Evolutionary conservation across 2,113 vertebrate species (phyloP).

Genomic region (Crotalus helleri): DNA sequence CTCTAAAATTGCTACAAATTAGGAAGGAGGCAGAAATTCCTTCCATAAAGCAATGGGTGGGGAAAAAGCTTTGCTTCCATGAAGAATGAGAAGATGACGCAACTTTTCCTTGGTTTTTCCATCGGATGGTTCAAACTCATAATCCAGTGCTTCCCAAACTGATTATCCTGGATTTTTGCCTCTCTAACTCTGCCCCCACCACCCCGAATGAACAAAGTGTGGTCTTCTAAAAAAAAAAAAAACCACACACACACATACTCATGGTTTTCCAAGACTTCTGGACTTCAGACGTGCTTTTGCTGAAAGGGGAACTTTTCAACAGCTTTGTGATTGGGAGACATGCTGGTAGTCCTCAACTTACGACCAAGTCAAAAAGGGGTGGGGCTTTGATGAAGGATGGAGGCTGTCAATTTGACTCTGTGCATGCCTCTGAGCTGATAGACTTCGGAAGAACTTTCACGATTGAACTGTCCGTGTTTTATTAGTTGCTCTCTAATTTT

Average conservation of each 20-base stretch:
- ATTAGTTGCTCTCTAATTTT: neutral
- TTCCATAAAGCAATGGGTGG: neutral
- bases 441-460: neutral
- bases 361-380: neutral
- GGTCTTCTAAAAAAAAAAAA: too few relatives aligned
- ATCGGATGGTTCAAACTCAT: neutral
- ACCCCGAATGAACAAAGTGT: neutral
- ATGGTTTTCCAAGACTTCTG: too few relatives aligned
- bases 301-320: too few relatives aligned
- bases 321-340: too few relatives aligned
- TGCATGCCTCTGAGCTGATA: neutral
- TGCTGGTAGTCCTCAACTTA: too few relatives aligned
- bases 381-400: neutral
- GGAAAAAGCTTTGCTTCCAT: neutral
- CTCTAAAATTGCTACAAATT: neutral
- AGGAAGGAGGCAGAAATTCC: slow-evolving; percentile 24
- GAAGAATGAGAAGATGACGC: accelerated
- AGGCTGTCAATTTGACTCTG: neutral
- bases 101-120: neutral
- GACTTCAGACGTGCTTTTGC: too few relatives aligned
- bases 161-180: neutral
- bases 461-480: neutral
- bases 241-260: too few relatives aligned
- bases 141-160: neutral
- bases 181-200: neutral